Conservation (phyloP, 2,888 invertebrate species). For the Drosophila falleni region DNA sequence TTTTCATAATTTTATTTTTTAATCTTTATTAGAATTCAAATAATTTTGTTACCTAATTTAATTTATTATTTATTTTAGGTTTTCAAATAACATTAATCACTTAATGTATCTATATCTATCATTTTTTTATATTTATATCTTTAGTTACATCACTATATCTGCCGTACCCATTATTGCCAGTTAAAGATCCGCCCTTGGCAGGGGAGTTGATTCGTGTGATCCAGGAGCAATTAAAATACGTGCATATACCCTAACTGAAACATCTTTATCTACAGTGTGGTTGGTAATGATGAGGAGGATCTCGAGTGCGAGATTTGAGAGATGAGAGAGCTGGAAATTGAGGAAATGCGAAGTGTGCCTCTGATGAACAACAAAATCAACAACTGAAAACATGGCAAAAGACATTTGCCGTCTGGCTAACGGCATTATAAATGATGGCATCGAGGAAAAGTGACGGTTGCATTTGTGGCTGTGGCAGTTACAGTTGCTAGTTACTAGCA, state of each 20-base stretch:
- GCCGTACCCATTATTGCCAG: not conserved
- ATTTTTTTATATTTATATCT: not conserved
- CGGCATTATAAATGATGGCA: slow-evolving; percentile 78
- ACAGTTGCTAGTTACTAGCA: slow-evolving; percentile 11
- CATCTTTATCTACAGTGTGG: slow-evolving; percentile 27
- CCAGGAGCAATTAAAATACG: slow-evolving; percentile 30
- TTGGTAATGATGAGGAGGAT: slow-evolving; percentile 42
- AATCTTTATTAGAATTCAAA: no score
- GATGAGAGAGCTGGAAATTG: slow-evolving; percentile 73
- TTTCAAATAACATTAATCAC: no score
- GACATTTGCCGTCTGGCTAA: slow-evolving; percentile 70
- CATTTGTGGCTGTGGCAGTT: slow-evolving; percentile 26
- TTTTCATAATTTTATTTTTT: no score
- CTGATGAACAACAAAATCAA: slow-evolving; percentile 56
- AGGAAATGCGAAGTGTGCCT: slow-evolving; percentile 62
- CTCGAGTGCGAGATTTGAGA: slow-evolving; percentile 66
- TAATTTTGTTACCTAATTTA: no score
- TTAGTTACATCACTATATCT: not conserved
- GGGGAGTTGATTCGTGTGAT: slow-evolving; percentile 6
- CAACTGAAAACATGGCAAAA: slow-evolving; percentile 39
- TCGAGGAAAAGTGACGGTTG: slow-evolving; percentile 73
- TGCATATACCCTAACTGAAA: slow-evolving; percentile 1
- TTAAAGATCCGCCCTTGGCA: not conserved
- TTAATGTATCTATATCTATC: not conserved
- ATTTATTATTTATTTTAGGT: no score